Evolutionary conservation across 2,888 invertebrate genomes (phyloP).

Genomic region (Lepidochrysops patricia): DNA sequence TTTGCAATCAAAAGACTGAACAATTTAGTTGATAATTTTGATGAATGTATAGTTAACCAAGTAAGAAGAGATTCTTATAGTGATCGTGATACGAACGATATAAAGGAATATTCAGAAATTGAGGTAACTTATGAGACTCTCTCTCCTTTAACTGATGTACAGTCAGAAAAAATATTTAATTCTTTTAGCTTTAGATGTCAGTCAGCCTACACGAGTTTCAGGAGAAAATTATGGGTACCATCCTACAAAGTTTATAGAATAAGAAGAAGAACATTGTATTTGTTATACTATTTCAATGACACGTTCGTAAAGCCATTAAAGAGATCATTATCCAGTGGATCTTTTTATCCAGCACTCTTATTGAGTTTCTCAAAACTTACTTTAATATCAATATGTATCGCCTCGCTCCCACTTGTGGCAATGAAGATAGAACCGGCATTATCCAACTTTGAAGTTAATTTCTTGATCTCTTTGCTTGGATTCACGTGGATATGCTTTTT

Average conservation of each 20-base stretch:
- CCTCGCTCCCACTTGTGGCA: conserved; percentile 52
- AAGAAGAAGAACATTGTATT: conserved; percentile 46
- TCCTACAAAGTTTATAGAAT: conserved; percentile 59
- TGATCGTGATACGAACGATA: conserved; percentile 38
- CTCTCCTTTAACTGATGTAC: conserved; percentile 58
- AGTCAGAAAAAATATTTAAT: conserved; percentile 59
- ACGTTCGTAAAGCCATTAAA: conserved; percentile 62
- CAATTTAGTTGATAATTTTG: conserved; percentile 64
- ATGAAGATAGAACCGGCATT: conserved; percentile 51
- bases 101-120: conserved; percentile 49
- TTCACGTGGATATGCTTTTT: conserved; percentile 68
- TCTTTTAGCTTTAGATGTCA: conserved; percentile 61
- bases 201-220: conserved; percentile 52
- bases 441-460: conserved; percentile 52
- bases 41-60: conserved; percentile 63
- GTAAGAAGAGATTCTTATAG: conserved; percentile 49
- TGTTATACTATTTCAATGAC: conserved; percentile 54
- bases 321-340: conserved; percentile 58
- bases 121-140: conserved; percentile 60
- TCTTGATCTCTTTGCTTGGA: conserved; percentile 57
- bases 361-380: conserved; percentile 50
- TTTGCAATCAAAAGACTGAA: conserved; percentile 68
- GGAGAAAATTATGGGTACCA: conserved; percentile 54
- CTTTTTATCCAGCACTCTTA: conserved; percentile 61
- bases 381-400: conserved; percentile 48